Evolutionary conservation across 2,797 vertebrate species (phyloP).

Genomic region (Brachyrhaphis roseni): DNA sequence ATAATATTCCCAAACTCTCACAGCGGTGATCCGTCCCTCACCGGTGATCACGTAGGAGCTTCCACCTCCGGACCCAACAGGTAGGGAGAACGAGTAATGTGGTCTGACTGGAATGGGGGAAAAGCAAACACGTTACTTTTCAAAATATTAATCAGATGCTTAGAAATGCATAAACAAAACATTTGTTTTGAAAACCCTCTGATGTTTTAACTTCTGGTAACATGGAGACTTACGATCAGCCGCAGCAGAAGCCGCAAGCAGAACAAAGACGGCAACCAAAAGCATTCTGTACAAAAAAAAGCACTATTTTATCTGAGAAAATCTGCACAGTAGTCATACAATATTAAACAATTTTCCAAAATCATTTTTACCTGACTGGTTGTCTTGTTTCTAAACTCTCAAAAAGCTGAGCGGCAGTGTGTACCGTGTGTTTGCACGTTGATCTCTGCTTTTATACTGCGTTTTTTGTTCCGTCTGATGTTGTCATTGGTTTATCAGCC

Average conservation of each 20-base stretch:
- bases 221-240: constrained; percentile 4
- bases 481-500: not conserved
- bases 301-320: not conserved
- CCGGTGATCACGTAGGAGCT: not conserved
- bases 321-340: not conserved
- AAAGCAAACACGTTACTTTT: not conserved
- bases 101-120: not conserved
- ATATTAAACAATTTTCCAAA: not conserved
- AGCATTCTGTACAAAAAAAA: not conserved
- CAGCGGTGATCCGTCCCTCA: constrained; percentile 8
- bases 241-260: not conserved
- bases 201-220: not conserved
- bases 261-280: not conserved
- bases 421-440: not conserved
- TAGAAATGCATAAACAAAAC: too few relatives aligned
- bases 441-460: not conserved
- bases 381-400: not conserved
- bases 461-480: not conserved
- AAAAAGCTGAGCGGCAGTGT: not conserved
- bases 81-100: constrained; percentile 1
- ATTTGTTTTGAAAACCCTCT: too few relatives aligned
- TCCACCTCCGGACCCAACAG: constrained; percentile 2
- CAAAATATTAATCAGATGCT: not conserved
- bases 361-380: not conserved
- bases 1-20: constrained; percentile 6